Conservation (phyloP, 2,113 vertebrate species). For the Poeciliopsis prolifica region DNA sequence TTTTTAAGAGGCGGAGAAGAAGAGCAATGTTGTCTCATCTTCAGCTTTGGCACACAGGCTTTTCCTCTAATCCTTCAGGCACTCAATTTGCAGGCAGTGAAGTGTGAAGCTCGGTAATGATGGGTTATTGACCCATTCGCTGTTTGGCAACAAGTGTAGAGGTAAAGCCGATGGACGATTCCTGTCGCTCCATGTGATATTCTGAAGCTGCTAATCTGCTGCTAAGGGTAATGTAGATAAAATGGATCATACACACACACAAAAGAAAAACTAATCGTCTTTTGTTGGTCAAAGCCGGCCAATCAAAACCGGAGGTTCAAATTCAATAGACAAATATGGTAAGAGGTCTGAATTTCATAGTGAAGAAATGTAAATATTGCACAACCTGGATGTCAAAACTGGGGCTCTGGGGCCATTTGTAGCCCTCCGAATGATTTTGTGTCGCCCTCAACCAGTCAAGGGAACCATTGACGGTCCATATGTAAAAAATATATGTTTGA, state of each 20-base stretch:
- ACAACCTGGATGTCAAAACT: too few relatives aligned
- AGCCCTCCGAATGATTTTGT: too few relatives aligned
- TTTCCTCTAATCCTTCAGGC: slow-evolving; percentile 85
- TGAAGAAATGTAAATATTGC: too few relatives aligned
- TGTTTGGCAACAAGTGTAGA: slow-evolving; percentile 80
- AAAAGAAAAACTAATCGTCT: not conserved
- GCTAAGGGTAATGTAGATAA: slow-evolving; percentile 30
- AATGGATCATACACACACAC: slow-evolving; percentile 22
- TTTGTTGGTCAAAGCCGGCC: not conserved
- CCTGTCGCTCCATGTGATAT: slow-evolving; percentile 70
- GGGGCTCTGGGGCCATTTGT: too few relatives aligned
- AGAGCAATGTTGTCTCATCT: slow-evolving; percentile 79
- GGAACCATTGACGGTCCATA: too few relatives aligned
- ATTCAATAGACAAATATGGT: not conserved
- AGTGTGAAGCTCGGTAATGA: slow-evolving; percentile 90
- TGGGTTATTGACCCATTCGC: slow-evolving; percentile 90
- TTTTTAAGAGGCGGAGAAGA: slow-evolving; percentile 68
- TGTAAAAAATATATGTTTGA: too few relatives aligned
- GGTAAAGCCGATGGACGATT: slow-evolving; percentile 70
- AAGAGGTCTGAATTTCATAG: too few relatives aligned
- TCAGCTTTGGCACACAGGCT: slow-evolving; percentile 73
- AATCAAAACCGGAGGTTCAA: not conserved
- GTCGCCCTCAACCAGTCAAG: too few relatives aligned
- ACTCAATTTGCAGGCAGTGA: slow-evolving; percentile 87
- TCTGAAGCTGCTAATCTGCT: slow-evolving; percentile 40